Conservation (phyloP, 2,113 vertebrate genomes). For the Ifrita kowaldi region DNA sequence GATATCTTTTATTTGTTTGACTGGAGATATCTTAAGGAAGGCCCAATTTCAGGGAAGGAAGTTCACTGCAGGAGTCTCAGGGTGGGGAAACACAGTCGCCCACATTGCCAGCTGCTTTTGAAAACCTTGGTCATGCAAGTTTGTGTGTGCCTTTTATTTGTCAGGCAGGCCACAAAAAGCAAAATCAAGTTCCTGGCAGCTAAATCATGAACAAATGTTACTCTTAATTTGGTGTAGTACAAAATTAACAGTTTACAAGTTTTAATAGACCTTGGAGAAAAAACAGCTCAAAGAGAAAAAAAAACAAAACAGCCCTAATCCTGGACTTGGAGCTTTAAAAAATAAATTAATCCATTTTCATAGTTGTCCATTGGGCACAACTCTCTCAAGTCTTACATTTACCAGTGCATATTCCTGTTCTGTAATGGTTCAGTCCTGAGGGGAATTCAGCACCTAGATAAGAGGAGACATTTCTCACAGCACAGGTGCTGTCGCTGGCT, state of each 20-base stretch:
- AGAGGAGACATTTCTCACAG: background rate
- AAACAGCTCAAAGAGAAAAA: background rate
- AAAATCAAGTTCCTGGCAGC: background rate
- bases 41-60: background rate
- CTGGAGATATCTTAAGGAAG: background rate
- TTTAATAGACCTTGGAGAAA: background rate
- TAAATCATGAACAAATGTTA: constrained; percentile 10
- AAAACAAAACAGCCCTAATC: background rate
- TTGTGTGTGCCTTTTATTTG: background rate
- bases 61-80: background rate
- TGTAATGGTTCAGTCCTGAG: fast-evolving
- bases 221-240: background rate
- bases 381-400: background rate
- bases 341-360: background rate
- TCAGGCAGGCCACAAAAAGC: background rate
- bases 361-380: background rate
- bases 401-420: background rate
- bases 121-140: background rate
- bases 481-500: background rate
- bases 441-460: fast-evolving
- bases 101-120: background rate
- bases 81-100: background rate
- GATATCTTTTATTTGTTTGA: background rate
- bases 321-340: background rate
- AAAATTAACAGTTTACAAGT: constrained; percentile 5